Percentiles rank a stretch among this genome's conserved stretches.
Conservation (phyloP, 2,113 vertebrate species). For the Macquaria australasica region DNA sequence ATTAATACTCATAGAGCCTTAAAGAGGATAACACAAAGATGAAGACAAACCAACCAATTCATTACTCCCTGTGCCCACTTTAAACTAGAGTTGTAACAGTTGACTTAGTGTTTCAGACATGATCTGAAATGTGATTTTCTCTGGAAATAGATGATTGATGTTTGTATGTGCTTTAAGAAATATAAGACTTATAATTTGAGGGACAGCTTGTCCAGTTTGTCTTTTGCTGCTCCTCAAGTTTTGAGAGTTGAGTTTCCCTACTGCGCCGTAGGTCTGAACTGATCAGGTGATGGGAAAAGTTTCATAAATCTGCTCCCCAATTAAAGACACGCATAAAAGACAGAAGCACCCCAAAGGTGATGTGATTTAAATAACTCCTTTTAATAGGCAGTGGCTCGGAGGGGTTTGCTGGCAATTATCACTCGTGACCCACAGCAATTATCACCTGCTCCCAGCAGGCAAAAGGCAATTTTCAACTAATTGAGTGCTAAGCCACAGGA, state of each 20-base stretch:
- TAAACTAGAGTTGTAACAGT: background rate
- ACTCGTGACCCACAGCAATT: constrained; percentile 92
- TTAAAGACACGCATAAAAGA: constrained; percentile 69
- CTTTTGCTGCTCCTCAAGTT: constrained; percentile 3
- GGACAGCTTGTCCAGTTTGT: background rate
- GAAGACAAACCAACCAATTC: background rate
- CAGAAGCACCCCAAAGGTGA: constrained; percentile 75
- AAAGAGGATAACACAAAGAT: background rate
- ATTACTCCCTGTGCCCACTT: background rate
- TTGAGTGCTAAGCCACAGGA: constrained; percentile 89
- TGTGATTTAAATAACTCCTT: constrained; percentile 92
- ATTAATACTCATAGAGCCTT: background rate
- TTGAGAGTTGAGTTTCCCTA: background rate
- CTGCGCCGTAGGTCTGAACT: constrained; percentile 16
- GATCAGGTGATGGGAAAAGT: constrained; percentile 60
- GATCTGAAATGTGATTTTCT: background rate
- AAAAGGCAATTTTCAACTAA: constrained; percentile 91
- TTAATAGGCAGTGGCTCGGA: constrained; percentile 88
- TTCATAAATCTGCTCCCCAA: constrained; percentile 72
- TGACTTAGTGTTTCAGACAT: background rate
- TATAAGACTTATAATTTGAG: background rate
- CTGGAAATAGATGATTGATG: background rate
- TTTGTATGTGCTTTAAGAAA: background rate
- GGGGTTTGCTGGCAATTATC: constrained; percentile 91
- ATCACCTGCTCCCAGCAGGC: constrained; percentile 88